Evolutionary conservation across 2,888 invertebrate species (phyloP), one percentile per base, ranked within the genome.

Genomic region (Charanyca ferruginea): DNA sequence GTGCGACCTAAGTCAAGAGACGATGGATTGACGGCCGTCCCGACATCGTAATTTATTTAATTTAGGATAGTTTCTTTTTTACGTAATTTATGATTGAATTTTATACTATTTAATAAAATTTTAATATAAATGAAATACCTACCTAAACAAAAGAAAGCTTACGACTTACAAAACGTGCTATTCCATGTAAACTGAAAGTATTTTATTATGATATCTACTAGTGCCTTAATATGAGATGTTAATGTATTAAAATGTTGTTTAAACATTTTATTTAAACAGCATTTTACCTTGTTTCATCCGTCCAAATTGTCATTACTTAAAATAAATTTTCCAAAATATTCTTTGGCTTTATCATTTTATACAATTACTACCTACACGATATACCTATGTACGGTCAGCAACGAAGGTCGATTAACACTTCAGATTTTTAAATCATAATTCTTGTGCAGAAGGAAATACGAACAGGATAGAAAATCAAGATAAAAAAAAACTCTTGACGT

Each of bases 1-100:
- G 93, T 93, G 95, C 94, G 95, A 94, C 95, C 94, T 94, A 93
- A 95, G 95, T 95, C 95, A 95, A 91, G 92, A 91, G 91, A 92
- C 94, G 94, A 93, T 95, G 93, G 90, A 93, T 93, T 91, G 92
- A 94, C 95, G 94, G 94, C 94, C 94, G 94, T 95, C 94, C 95
- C 95, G 92, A 93, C 91, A 94, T 94, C 94, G 94, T 95, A 95
- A 95, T 94, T 95, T 95, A 95, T 95, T 95, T 89, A 91, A 91
- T 88, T 89, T 94, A 95, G 94, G 60, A 73, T 93, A 94, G 90
- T 89, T 91, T 89, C 87, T 88, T 92, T 91, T 93, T 91, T 90
- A 93, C 87, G 86, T 94, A 92, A 94, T 93, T 94, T 95, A 94
- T 95, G 90, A 88, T 90, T 87, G 89, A 92, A 90, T 89, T 74